Evolutionary conservation across 1,140 invertebrate genomes (phyloP), one percentile per base, ranked within the genome.

Genomic region (Drosophila pseudoobscura): DNA sequence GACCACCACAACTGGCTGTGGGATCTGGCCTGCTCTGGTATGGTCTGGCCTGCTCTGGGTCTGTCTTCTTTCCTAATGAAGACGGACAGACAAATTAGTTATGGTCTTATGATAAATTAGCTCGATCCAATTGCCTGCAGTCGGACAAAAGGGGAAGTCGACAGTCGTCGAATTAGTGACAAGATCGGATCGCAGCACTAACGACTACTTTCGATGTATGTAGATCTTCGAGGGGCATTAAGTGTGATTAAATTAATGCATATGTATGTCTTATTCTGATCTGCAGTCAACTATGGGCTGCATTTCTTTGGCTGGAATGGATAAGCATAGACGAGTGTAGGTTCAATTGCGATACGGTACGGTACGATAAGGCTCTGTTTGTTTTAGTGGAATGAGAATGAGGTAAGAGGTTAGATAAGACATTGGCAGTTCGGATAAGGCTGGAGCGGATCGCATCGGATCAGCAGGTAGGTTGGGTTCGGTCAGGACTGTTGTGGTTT

Each of bases 61-160:
- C 50, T 52, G 24, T 11, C 8, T 17, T 52, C 17, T 26, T 44
- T 44, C 1, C 64, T 75, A 75, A 75, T 75, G 72, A 75, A 79
- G 75, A 78, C 69, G 39, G 75, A 73, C 78, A 24, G 44, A 65
- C 66, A 57, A 57, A 75, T 80, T 80, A 58, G 78, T 55, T 51
- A 58, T 49, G 78, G 73, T 52, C 73, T 77, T 76, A 59, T 77
- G 75, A 71, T 63, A 70, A 70, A 80, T 70, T 75, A 56, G 78
- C 64, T 64, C 52, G 55, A 60, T 60, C 64, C 64, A 69, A 69
- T 69, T 69, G 66, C 57, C 63, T 39, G 35, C 35, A 39, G 11
- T 39, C 35, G 11, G 35, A 13, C 17, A 9, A 31, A 8, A 3
- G 31, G 31, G 7, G 29, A 29, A 43, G 13, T 15, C 24, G 61